These are phyloP conservation scores for Hypomecis atomaria DNA, from an alignment of 2,888 invertebrate species.

Conservation along the genomic window DNA sequence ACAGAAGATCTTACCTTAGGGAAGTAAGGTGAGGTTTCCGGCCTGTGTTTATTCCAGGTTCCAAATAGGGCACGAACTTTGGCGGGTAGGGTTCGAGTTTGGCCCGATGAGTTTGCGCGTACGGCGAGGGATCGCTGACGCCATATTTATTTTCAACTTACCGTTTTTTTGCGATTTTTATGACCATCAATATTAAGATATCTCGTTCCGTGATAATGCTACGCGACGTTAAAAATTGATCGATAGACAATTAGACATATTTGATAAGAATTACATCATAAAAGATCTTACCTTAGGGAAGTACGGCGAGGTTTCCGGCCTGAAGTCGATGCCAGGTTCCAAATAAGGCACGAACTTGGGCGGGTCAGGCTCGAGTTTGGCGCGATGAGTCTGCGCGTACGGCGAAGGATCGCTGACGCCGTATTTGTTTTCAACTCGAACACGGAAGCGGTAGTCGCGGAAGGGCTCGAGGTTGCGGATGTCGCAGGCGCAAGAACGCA, in stretches of 20 bases:
- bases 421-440: conserved; percentile 98
- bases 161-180: too few relatives aligned
- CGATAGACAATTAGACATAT: too few relatives aligned
- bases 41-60: conserved; percentile 92
- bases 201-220: too few relatives aligned
- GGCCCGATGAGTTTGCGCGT: conserved; percentile 91
- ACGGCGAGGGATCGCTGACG: conserved; percentile 97
- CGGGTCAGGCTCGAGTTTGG: conserved; percentile 91
- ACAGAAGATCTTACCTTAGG: conserved; percentile 87
- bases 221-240: too few relatives aligned
- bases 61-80: conserved; percentile 91
- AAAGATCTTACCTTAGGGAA: conserved; percentile 87
- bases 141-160: conserved; percentile 98
- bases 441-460: conserved; percentile 97
- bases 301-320: conserved; percentile 93
- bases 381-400: conserved; percentile 91
- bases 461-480: conserved; percentile 95
- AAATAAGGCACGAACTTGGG: conserved; percentile 92
- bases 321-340: conserved; percentile 91
- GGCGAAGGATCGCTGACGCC: conserved; percentile 99
- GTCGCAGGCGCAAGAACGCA: conserved; percentile 95
- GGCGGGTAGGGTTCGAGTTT: conserved; percentile 92
- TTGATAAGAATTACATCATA: too few relatives aligned
- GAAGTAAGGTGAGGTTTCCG: conserved; percentile 94
- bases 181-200: too few relatives aligned